Base-by-base conservation (phyloP, 2,113 vertebrate genomes). In the Sarotherodon lohbergeri region DNA sequence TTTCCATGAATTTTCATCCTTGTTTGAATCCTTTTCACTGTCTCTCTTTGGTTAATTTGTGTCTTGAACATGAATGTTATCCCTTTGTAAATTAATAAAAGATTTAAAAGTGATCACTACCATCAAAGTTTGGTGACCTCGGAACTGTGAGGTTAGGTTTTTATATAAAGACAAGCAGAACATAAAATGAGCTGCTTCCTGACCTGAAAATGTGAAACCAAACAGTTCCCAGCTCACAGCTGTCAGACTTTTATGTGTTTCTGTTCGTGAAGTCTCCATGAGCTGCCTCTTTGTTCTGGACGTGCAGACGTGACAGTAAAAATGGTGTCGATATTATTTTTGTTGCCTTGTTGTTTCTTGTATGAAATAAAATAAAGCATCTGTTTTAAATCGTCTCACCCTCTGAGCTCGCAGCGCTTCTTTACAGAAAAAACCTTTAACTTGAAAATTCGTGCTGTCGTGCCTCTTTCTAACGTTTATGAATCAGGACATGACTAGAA, bases 311-410 rank as follows among this genome's bases (percentile, higher is more conserved):
- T 5, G 24, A 86, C 85, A n/a, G 82, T 84, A 68, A 90, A 88
- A 27, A 54, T 41, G 27, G 14, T 81, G 41, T 92, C 6, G 9
- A 9, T 82, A 79, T 71, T 4, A 66, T 61, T 85, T 71, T 85
- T 89, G 46, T 16, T 89, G 84, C 80, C 32, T 85, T 88, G 41
- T 27, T 91, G 87, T 92, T 85, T 36, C 61, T 55, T 94, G 91
- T 92, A 84, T 56, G 17, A 90, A 93, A 82, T 87, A 4, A 54
- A 95, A 95, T 95, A 94, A 95, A 95, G 82, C 32, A 85, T 80
- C 86, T 88, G 83, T 83, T 34, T 32, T 52, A 78, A 78, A 81
- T 84, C 22, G 78, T 81, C 48, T 86, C 2, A 19, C 34, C 54
- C 2, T 86, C 83, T 87, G 86, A 17, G 6, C 86, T 34, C 27